phyloP scores from a whole-genome alignment of 2,113 vertebrate genomes.

The Sigmodon hispidus region DNA sequence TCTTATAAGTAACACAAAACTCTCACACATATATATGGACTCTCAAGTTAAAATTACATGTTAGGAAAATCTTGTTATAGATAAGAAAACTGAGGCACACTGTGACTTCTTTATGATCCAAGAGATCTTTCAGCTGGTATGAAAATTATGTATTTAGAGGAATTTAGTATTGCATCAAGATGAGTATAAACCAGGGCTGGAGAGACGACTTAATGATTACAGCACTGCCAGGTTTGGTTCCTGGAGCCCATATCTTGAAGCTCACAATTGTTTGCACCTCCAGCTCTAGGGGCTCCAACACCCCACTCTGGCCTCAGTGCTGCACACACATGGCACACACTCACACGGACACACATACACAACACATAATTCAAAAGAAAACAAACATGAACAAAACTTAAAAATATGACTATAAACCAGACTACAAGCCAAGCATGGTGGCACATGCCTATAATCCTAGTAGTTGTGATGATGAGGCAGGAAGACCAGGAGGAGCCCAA shows the following conservation, averaged over 20 bases:
- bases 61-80: background rate
- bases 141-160: background rate
- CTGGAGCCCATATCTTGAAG: background rate
- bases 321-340: background rate
- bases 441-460: background rate
- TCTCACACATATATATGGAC: background rate
- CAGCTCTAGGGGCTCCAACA: background rate
- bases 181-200: background rate
- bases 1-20: background rate
- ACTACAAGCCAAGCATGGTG: background rate
- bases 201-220: background rate
- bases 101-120: constrained; percentile 17
- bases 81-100: background rate
- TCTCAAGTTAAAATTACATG: background rate
- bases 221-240: background rate
- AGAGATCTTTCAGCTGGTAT: background rate
- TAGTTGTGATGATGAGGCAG: background rate
- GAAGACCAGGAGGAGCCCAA: background rate
- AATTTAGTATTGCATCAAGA: background rate
- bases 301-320: background rate
- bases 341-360: background rate
- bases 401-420: background rate
- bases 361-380: background rate
- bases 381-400: background rate
- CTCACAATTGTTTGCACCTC: background rate